A percentile compares a stretch with the other conserved stretches of the same genome.
phyloP scores from a whole-genome alignment of 2,113 vertebrate species.

The Hippocampus mohnikei region DNA sequence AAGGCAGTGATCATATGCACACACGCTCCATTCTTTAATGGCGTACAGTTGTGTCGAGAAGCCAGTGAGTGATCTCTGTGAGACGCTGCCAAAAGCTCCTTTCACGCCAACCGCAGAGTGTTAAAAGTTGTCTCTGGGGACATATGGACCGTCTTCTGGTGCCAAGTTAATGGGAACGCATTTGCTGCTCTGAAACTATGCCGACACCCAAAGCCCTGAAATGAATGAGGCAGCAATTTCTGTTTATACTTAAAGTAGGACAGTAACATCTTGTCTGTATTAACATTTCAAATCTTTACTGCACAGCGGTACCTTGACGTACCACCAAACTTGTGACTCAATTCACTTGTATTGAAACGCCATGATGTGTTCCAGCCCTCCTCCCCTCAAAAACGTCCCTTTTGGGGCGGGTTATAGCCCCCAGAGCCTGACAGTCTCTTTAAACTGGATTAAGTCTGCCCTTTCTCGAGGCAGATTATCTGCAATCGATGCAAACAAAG shows the following conservation, averaged over 20 bases:
- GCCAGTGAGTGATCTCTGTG: constrained; percentile 46
- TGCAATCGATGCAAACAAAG: too few relatives aligned
- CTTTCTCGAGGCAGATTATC: too few relatives aligned
- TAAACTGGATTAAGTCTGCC: too few relatives aligned
- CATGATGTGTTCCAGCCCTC: too few relatives aligned
- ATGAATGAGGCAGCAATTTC: neutral
- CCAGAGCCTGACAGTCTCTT: too few relatives aligned
- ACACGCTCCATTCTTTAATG: constrained; percentile 25
- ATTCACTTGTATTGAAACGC: neutral
- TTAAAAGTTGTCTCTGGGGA: constrained; percentile 50
- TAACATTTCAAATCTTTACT: neutral
- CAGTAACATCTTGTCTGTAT: neutral
- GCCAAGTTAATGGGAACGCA: neutral
- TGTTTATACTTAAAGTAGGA: neutral
- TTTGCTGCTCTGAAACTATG: constrained; percentile 9
- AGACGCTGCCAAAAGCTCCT: constrained; percentile 53
- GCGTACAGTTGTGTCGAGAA: constrained; percentile 45
- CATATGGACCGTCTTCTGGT: constrained; percentile 52
- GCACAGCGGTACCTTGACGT: neutral
- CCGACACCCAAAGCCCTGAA: neutral
- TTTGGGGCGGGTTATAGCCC: too few relatives aligned
- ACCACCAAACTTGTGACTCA: neutral
- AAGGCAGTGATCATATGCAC: constrained; percentile 12
- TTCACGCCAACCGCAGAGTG: constrained; percentile 51
- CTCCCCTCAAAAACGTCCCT: too few relatives aligned